Evolutionary conservation across 2,888 invertebrate genomes (phyloP), one percentile per base, ranked within the genome.

Genomic region (Mimumesa dahlbomi): DNA sequence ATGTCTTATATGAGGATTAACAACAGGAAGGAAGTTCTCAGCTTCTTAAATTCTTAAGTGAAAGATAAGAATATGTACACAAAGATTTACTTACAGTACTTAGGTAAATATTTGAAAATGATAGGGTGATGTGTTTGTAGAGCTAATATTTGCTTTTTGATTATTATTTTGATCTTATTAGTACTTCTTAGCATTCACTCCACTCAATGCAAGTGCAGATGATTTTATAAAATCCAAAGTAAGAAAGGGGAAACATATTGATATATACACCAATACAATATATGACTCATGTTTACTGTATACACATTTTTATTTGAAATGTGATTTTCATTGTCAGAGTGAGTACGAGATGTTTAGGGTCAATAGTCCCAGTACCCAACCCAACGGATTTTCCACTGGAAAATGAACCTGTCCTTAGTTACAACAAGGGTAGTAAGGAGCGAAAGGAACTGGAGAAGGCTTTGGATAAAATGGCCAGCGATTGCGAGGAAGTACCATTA

Each of bases 401-500:
- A 86, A 97, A 97, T 90, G 97, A 97, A 88, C 96, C 96, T 0
- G 89, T 97, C 40, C 90, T 95, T 16, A 90, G 90, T n/a, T 99
- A 98, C 90, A 91, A 93, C 71, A 94, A 94, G 71, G 95, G 95
- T 48, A 97, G 97, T 73, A 89, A 92, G 58, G 98, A 99, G 90
- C 93, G 97, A 62, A 89, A 90, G 52, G 94, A 93, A 45, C 90
- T 99, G 29, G 92, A 94, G 76, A 91, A 91, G 50, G 94, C 94
- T 45, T 90, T 99, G 40, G 90, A 93, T 69, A 90, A 93, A 67
- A 92, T 94, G 74, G 91, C 93, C 9, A 89, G 90, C 19, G 91
- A 91, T 61, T 93, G 94, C 64, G 94, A 95, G 85, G 98, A 99
- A 77, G 93, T 99, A 67, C 99, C 99, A 6, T 95, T 99, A 87